Percentiles rank a stretch among this genome's conserved stretches.
Evolutionary conservation across 1,140 invertebrate species (phyloP).

Genomic region (Zaprionus camerounensis): DNA sequence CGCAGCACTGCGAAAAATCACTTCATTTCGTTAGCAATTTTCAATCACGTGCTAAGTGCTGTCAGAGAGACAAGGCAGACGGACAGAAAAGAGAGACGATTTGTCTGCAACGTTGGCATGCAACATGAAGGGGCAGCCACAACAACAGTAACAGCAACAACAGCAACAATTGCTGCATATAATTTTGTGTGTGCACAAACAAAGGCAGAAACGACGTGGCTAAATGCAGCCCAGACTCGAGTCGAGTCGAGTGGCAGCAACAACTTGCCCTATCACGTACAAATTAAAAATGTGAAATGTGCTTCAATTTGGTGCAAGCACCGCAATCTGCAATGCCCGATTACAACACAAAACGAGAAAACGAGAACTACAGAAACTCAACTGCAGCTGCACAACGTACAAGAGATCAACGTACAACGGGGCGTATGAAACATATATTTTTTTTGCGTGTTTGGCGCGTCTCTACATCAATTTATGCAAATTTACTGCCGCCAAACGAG

Average conservation of each 20-base stretch:
- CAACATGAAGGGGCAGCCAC: constrained; percentile 49
- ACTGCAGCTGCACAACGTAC: constrained; percentile 13
- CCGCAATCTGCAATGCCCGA: constrained; percentile 15
- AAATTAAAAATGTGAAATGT: constrained; percentile 83
- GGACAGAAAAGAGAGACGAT: constrained; percentile 59
- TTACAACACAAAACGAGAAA: constrained; percentile 50
- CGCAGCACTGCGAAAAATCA: constrained; percentile 55
- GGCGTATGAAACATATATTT: constrained; percentile 38
- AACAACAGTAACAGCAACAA: constrained; percentile 18
- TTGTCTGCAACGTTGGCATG: constrained; percentile 75
- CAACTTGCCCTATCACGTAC: constrained; percentile 82
- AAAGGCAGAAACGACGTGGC: constrained; percentile 5
- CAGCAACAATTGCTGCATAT: constrained; percentile 45
- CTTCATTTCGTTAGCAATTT: constrained; percentile 74
- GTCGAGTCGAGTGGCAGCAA: constrained; percentile 68
- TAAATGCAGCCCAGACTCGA: constrained; percentile 43
- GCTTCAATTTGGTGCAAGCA: constrained; percentile 67
- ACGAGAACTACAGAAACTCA: constrained; percentile 18
- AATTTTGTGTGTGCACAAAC: constrained; percentile 53
- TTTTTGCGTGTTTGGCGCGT: constrained; percentile 10
- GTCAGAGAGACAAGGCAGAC: constrained; percentile 43
- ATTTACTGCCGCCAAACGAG: constrained; percentile 3
- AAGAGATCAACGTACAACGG: constrained; percentile 25
- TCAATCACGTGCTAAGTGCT: constrained; percentile 81
- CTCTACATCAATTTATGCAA: constrained; percentile 40